A percentile compares a stretch with the other conserved stretches of the same genome.
These are phyloP conservation scores for Philonicus albiceps DNA, from an alignment of 2,888 invertebrate genomes.

Conservation along the genomic window DNA sequence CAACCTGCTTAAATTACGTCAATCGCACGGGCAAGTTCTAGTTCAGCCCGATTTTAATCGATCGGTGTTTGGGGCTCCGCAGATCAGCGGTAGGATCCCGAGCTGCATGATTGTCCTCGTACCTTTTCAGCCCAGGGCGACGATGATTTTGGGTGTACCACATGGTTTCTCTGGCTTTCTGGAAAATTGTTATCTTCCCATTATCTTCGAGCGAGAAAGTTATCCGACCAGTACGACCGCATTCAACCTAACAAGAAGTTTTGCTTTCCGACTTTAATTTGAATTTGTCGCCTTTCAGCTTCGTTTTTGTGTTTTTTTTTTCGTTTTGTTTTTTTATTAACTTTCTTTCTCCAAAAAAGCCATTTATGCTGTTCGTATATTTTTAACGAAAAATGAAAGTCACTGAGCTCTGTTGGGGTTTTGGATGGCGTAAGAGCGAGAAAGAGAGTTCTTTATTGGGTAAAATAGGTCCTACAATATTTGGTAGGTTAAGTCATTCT, in stretches of 20 bases:
- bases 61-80: not conserved
- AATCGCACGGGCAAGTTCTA: not conserved
- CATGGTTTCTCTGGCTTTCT: constrained; percentile 25
- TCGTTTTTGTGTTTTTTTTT: not conserved
- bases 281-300: constrained; percentile 17
- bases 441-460: not conserved
- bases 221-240: constrained; percentile 17
- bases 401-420: not conserved
- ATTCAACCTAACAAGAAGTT: not conserved
- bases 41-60: not conserved
- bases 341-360: constrained; percentile 7
- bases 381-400: not conserved
- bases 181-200: constrained; percentile 7
- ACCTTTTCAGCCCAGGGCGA: not conserved
- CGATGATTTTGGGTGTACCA: not conserved
- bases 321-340: not conserved
- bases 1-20: not conserved
- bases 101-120: not conserved
- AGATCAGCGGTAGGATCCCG: not conserved
- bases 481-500: not conserved
- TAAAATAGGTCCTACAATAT: not conserved
- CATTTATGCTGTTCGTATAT: not conserved
- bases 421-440: not conserved
- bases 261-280: constrained; percentile 26
- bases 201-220: constrained; percentile 33